Percentiles rank a stretch among this genome's conserved stretches.
Conservation (phyloP, 1,140 invertebrate genomes). For the Brachionus asplanchnoidis region DNA sequence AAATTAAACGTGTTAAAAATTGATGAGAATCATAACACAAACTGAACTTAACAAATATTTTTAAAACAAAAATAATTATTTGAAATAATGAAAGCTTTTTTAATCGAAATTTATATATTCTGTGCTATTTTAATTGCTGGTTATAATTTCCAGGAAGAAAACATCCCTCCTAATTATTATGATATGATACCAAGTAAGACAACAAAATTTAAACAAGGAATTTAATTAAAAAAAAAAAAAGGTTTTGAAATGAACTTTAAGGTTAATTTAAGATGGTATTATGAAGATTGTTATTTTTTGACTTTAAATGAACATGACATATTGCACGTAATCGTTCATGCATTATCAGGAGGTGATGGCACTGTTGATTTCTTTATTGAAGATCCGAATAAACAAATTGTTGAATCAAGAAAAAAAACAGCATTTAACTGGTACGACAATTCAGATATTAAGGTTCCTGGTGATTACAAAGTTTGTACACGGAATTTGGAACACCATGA, state of each 20-base stretch:
- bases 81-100: background rate
- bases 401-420: background rate
- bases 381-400: constrained; percentile 22
- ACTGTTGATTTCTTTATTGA: background rate
- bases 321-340: constrained; percentile 22
- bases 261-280: constrained; percentile 16
- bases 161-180: background rate
- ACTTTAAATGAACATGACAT: background rate
- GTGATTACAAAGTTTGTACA: constrained; percentile 35
- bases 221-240: background rate
- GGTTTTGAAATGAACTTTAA: constrained; percentile 39
- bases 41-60: background rate
- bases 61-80: background rate
- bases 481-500: background rate
- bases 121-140: background rate
- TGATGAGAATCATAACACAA: background rate
- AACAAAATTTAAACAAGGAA: background rate
- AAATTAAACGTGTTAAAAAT: background rate
- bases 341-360: background rate
- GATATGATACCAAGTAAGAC: constrained; percentile 29
- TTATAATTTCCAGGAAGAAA: background rate
- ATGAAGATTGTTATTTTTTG: constrained; percentile 14
- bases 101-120: background rate
- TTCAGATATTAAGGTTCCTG: background rate
- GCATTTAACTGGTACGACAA: constrained; percentile 37